Evolutionary conservation across 1,140 invertebrate genomes (phyloP), one percentile per base, ranked within the genome.

Genomic region (Lasaia peninsularis): DNA sequence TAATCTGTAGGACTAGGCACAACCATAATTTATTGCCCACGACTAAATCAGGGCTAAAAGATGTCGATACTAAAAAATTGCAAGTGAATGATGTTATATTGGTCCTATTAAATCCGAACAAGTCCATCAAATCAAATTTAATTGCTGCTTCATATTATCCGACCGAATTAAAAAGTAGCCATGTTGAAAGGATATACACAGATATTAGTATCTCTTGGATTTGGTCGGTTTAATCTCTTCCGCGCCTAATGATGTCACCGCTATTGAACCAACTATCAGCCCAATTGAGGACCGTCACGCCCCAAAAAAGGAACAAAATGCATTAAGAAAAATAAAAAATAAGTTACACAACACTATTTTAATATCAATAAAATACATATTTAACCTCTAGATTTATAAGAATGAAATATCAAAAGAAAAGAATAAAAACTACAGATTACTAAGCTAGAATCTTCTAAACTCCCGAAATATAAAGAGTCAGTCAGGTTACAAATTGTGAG

Each of bases 381-480:
- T 31, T 8, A 4, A 3, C 8, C 8, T 28, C 24, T 28, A n/a
- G 24, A 6, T 28, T 6, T 0, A 28, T 6, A 28, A 28, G 24
- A 28, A 7, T 28, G 4, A 28, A 28, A 28, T 28, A 28, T 28
- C 4, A 0, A 4, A 28, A 28, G 5, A 28, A 28, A 28, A 28
- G 8, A 7, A 28, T 6, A 6, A 28, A 0, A 28, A 28, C 5
- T 28, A 28, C 24, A 28, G 1, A 28, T 28, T 28, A 28, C 24
- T 6, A 28, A 28, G 62, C 52, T 59, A 37, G 52, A 60, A 65
- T 52, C 48, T 16, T 14, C 3, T 7, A 37, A 40, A 40, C 8
- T 68, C 60, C 63, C 55, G 60, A 71, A 78, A 72, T 69, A 65
- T 58, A 21, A 56, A 58, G 57, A 59, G 60, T 71, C 61, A 67